Evolutionary conservation across 2,888 invertebrate species (phyloP).

Genomic region (Andrena hattorfiana): DNA sequence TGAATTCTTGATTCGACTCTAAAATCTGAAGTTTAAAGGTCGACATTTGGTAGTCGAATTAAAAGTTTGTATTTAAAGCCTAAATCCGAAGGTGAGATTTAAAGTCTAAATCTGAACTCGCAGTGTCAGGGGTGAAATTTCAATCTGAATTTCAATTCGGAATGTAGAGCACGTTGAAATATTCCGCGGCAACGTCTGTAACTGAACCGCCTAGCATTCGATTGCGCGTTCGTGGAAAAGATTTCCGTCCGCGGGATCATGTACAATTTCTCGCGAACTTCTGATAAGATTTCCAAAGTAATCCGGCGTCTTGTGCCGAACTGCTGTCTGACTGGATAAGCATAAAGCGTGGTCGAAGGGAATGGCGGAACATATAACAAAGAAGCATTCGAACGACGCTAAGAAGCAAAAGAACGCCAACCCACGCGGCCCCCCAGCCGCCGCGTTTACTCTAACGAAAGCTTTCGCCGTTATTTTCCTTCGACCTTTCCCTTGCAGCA

Average conservation of each 20-base stretch:
- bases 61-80: not conserved
- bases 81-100: not conserved
- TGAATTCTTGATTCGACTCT: not conserved
- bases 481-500: not conserved
- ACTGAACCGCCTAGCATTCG: too few species aligned
- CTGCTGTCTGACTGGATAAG: conserved; percentile 71
- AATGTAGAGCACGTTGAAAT: too few species aligned
- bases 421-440: not conserved
- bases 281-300: conserved; percentile 35
- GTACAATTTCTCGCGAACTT: conserved; percentile 31
- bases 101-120: not conserved
- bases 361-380: conserved; percentile 61
- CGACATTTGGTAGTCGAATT: not conserved
- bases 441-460: conserved; percentile 44
- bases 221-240: too few species aligned
- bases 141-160: not conserved
- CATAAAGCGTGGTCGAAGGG: conserved; percentile 67
- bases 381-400: conserved; percentile 77
- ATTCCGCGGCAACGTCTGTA: too few species aligned
- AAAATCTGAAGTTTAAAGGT: not conserved
- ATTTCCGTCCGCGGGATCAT: not conserved
- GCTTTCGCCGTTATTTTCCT: conserved; percentile 33
- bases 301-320: conserved; percentile 69
- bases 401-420: conserved; percentile 20
- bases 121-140: not conserved